Conservation (phyloP, 2,797 vertebrate species). For the Cygnus olor region DNA sequence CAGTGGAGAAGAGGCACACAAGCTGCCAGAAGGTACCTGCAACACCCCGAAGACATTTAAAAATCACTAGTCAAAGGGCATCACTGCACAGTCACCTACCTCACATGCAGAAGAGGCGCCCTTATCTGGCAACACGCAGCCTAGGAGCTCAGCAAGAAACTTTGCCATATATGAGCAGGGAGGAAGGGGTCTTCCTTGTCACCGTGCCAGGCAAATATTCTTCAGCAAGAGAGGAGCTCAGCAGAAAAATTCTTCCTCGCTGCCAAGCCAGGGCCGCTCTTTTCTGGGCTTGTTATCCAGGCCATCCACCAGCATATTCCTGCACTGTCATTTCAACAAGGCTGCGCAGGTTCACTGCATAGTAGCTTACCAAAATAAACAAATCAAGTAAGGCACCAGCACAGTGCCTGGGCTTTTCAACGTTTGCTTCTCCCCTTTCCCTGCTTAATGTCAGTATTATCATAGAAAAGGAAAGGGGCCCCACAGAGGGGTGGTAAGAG, state of each 20-base stretch:
- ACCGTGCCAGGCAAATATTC: not conserved
- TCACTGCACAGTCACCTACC: slow-evolving; percentile 72
- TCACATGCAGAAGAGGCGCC: slow-evolving; percentile 79
- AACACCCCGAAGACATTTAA: not conserved
- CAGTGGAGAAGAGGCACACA: not conserved
- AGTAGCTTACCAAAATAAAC: not conserved
- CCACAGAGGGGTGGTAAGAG: slow-evolving; percentile 60
- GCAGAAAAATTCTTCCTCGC: not conserved
- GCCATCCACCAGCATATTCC: not conserved
- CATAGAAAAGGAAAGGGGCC: slow-evolving; percentile 61
- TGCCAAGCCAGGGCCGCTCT: not conserved
- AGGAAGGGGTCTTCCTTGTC: slow-evolving; percentile 13
- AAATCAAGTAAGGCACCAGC: slow-evolving; percentile 24
- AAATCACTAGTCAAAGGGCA: not conserved
- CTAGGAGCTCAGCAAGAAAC: slow-evolving; percentile 86
- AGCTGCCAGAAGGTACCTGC: not conserved
- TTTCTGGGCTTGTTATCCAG: not conserved
- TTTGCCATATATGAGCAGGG: slow-evolving; percentile 81
- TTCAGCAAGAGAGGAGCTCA: not conserved
- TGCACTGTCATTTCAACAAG: not conserved
- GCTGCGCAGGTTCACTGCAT: not conserved
- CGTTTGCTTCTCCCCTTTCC: slow-evolving; percentile 58
- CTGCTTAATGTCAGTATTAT: slow-evolving; percentile 70
- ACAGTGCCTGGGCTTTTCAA: slow-evolving; percentile 20
- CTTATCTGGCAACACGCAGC: slow-evolving; percentile 84